phyloP scores from a whole-genome alignment of 2,888 invertebrate genomes.

The Drosophila anomelani region DNA sequence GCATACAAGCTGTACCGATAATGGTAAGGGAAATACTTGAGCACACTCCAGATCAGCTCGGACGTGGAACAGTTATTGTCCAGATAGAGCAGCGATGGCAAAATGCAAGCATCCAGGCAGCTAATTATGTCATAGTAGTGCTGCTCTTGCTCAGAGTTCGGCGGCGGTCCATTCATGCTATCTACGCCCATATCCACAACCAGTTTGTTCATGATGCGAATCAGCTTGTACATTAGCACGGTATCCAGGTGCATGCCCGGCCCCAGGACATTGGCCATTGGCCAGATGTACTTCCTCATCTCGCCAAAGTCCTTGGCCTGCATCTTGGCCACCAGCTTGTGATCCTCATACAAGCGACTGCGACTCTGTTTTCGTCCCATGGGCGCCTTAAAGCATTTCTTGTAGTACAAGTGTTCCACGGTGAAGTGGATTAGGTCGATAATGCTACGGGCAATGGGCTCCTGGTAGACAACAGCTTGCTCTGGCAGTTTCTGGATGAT shows the following conservation, averaged over 20 bases:
- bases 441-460: constrained; percentile 91
- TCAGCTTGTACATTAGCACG: constrained; percentile 94
- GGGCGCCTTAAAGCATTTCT: constrained; percentile 90
- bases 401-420: constrained; percentile 94
- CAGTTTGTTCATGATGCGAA: constrained; percentile 85
- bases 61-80: constrained; percentile 98
- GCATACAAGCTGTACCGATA: constrained; percentile 94
- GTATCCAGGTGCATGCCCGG: constrained; percentile 95
- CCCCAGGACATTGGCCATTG: constrained; percentile 94
- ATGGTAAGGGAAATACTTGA: constrained; percentile 94
- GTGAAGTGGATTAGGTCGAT: constrained; percentile 92
- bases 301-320: constrained; percentile 89
- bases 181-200: constrained; percentile 84
- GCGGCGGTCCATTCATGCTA: constrained; percentile 80
- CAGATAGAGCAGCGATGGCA: constrained; percentile 96
- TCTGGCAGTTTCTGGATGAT: constrained; percentile 94
- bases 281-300: constrained; percentile 91
- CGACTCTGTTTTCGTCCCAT: constrained; percentile 85
- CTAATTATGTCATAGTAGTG: constrained; percentile 94
- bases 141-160: constrained; percentile 85
- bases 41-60: constrained; percentile 97
- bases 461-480: constrained; percentile 90
- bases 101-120: constrained; percentile 93
- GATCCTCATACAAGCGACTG: constrained; percentile 85
- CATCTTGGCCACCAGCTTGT: constrained; percentile 72